Evolutionary conservation across 1,140 invertebrate species (phyloP).

Genomic region (Limonius californicus): DNA sequence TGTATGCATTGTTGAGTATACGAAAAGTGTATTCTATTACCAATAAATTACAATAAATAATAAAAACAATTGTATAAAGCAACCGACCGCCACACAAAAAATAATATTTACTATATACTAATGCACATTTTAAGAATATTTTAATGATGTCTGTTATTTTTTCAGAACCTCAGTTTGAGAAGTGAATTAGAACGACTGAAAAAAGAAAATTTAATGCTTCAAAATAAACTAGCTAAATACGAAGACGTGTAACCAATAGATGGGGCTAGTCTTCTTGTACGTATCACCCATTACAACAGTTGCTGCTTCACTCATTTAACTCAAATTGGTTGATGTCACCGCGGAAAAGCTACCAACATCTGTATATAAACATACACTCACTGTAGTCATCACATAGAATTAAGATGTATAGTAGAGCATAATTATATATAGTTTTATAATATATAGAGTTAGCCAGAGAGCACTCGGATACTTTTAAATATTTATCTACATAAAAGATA

Average conservation of each 20-base stretch:
- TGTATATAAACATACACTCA: conserved; percentile 48
- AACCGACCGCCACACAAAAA: too few species aligned
- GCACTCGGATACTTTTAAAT: too few species aligned
- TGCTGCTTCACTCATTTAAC: conserved; percentile 10
- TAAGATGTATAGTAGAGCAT: conserved; percentile 12
- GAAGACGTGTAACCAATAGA: conserved; percentile 65
- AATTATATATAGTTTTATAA: neutral
- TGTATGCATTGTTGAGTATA: too few species aligned
- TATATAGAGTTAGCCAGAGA: too few species aligned
- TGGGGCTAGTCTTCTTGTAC: conserved; percentile 11
- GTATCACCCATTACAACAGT: conserved; percentile 4
- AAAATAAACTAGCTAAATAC: conserved; percentile 81
- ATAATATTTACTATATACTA: too few species aligned
- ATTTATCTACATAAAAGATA: too few species aligned
- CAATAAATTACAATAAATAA: too few species aligned
- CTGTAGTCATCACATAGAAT: conserved; percentile 42
- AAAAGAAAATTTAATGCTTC: conserved; percentile 85
- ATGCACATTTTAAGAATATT: too few species aligned
- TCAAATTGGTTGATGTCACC: conserved; percentile 10
- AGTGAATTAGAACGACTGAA: conserved; percentile 84
- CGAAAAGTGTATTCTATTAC: too few species aligned
- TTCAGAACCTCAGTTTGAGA: conserved; percentile 77
- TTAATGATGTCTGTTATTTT: too few species aligned
- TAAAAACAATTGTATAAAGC: too few species aligned
- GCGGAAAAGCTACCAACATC: conserved; percentile 41